phyloP scores from a whole-genome alignment of 2,113 vertebrate species.

The Heloderma charlesbogerti region DNA sequence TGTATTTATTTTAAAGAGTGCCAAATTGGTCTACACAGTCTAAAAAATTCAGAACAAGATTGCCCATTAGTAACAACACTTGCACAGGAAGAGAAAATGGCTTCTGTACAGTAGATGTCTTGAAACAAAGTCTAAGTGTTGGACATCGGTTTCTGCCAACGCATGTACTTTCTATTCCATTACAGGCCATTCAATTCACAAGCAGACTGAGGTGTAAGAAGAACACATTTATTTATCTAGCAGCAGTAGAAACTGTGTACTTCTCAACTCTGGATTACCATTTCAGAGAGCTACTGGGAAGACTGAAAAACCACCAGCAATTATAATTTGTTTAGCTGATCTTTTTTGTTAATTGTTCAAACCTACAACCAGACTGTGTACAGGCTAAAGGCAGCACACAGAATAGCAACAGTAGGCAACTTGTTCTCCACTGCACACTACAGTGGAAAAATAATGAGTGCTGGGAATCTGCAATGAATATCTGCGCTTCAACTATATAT shows the following conservation, averaged over 20 bases:
- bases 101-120: not conserved
- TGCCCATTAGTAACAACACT: not conserved
- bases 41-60: slow-evolving; percentile 19
- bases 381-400: accelerated
- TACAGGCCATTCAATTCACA: not conserved
- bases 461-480: not conserved
- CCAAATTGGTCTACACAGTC: slow-evolving; percentile 23
- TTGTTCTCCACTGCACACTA: not conserved
- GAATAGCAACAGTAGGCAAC: not conserved
- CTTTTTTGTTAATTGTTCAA: not conserved
- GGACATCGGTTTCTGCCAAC: not conserved
- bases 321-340: slow-evolving; percentile 11
- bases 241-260: accelerated
- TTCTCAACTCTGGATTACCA: slow-evolving; percentile 9
- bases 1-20: slow-evolving; percentile 48
- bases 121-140: not conserved
- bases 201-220: not conserved
- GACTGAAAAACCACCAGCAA: not conserved
- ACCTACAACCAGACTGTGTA: not conserved
- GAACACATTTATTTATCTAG: not conserved
- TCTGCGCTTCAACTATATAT: not conserved
- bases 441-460: not conserved
- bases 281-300: not conserved
- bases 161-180: not conserved
- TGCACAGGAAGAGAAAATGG: not conserved